These are phyloP conservation scores for Acestrorhynchus altus DNA, from an alignment of 2,797 vertebrate species.

Conservation along the genomic window DNA sequence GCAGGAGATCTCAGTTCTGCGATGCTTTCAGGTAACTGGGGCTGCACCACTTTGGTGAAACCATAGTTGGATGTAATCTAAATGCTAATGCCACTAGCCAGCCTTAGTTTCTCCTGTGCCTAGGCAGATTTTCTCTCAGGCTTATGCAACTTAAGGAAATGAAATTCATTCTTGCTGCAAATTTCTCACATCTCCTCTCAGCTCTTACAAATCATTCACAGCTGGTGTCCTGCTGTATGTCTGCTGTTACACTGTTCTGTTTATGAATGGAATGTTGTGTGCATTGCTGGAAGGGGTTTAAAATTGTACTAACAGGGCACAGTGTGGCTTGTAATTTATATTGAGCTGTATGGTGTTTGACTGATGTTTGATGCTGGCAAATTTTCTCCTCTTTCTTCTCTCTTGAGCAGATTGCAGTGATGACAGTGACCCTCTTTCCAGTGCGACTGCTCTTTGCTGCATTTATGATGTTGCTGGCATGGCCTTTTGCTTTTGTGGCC, in stretches of 20 bases:
- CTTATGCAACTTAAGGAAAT: conserved; percentile 23
- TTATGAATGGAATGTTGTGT: not conserved
- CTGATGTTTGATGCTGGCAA: not conserved
- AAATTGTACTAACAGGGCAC: not conserved
- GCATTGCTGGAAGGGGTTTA: not conserved
- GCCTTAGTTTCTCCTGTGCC: not conserved
- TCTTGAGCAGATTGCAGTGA: conserved; percentile 47
- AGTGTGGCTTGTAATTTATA: not conserved
- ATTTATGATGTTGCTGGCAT: conserved; percentile 97
- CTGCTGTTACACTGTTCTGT: not conserved
- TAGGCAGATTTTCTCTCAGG: not conserved
- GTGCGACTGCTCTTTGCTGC: conserved; percentile 80
- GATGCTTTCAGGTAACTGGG: not conserved
- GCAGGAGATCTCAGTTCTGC: conserved; percentile 1
- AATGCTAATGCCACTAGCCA: conserved; percentile 34
- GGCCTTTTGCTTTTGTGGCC: conserved; percentile 93
- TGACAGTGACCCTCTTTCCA: conserved; percentile 44
- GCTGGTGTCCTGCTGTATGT: not conserved
- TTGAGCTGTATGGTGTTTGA: not conserved
- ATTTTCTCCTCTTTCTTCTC: not conserved
- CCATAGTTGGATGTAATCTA: conserved; percentile 25
- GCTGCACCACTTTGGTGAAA: not conserved
- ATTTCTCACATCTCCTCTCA: conserved; percentile 4
- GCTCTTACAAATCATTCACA: not conserved
- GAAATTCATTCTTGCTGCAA: not conserved